Evolutionary conservation across 2,113 vertebrate genomes (phyloP).

Genomic region (Oryzias celebensis): DNA sequence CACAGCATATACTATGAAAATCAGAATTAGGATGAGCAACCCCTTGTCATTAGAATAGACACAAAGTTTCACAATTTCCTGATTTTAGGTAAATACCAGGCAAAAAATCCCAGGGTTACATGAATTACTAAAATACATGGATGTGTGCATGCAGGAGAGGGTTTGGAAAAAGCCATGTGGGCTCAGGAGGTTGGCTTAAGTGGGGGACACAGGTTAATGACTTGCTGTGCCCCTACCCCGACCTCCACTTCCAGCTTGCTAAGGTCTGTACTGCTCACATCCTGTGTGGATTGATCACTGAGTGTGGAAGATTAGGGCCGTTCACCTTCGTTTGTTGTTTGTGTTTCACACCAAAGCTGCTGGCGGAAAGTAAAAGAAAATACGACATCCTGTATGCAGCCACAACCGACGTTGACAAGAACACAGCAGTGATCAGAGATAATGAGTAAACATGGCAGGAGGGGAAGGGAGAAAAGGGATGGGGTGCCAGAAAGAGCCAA

Average conservation of each 20-base stretch:
- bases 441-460: conserved; percentile 60
- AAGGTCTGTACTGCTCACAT: conserved; percentile 6
- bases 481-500: conserved; percentile 10
- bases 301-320: not conserved
- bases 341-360: not conserved
- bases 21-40: too few species aligned
- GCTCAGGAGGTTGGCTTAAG: too few species aligned
- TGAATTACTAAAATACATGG: too few species aligned
- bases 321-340: conserved; percentile 1
- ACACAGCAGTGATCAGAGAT: conserved; percentile 60
- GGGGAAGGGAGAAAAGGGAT: conserved; percentile 27
- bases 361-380: not conserved
- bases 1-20: too few species aligned
- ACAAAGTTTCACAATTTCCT: too few species aligned
- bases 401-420: conserved; percentile 31
- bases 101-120: too few species aligned
- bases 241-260: not conserved
- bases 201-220: too few species aligned
- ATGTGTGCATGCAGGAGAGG: too few species aligned
- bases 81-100: too few species aligned
- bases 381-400: conserved; percentile 9
- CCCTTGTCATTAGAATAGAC: too few species aligned
- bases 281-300: conserved; percentile 5
- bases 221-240: too few species aligned
- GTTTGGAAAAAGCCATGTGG: too few species aligned